Conservation (phyloP, 35 echinoderm and acorn worm species). For the Ptychodera flava region DNA sequence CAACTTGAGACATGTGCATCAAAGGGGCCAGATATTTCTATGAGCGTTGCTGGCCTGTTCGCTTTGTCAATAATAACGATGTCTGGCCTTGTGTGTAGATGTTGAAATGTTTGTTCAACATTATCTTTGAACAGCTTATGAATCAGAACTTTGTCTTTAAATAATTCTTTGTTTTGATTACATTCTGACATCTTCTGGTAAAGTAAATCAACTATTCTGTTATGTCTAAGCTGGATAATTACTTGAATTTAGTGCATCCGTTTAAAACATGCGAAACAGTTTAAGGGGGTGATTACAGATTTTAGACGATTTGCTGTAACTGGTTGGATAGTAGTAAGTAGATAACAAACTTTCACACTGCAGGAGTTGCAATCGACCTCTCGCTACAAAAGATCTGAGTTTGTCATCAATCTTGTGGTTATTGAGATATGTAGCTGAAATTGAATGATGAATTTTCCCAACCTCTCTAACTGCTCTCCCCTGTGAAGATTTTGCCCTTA, state of each 20-base stretch:
- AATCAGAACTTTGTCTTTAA: not conserved
- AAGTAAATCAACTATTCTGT: not conserved
- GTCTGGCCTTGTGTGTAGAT: not conserved
- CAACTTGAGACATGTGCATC: not conserved
- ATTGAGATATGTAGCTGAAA: not conserved
- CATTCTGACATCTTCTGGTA: not conserved
- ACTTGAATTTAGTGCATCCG: not conserved
- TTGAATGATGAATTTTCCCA: not conserved
- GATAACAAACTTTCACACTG: not conserved
- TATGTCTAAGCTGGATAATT: not conserved
- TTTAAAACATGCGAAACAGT: not conserved
- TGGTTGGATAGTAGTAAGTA: not conserved
- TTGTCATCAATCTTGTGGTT: not conserved
- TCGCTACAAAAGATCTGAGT: not conserved
- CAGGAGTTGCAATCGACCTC: not conserved
- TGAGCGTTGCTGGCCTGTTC: not conserved
- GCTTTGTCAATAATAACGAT: not conserved
- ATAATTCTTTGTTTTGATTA: not conserved
- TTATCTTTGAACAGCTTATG: not conserved
- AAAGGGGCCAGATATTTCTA: not conserved
- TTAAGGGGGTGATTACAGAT: not conserved
- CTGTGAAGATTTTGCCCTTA: not conserved
- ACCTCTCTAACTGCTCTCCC: not conserved
- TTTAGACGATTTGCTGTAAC: not conserved
- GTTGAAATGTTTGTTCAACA: not conserved